phyloP scores from a whole-genome alignment of 2,797 vertebrate genomes.

The Balearica regulorum region DNA sequence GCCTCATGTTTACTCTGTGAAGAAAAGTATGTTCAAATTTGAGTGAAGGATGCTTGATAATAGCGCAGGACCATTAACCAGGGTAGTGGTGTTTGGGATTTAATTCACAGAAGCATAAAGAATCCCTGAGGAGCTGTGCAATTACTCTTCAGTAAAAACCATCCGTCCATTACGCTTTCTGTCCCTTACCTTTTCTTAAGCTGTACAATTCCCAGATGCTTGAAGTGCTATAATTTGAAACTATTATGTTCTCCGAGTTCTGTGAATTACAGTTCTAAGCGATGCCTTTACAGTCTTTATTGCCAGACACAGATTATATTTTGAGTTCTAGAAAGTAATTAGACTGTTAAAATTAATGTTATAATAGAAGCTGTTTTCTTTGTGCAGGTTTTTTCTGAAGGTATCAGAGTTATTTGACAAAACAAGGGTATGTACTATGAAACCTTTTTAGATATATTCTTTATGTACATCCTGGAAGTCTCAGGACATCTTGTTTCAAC shows the following conservation, averaged over 20 bases:
- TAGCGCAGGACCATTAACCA: neutral
- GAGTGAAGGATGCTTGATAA: neutral
- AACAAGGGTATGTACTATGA: constrained; percentile 85
- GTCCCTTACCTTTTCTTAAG: neutral
- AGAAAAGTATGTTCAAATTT: neutral
- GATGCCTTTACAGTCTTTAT: neutral
- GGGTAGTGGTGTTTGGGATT: neutral
- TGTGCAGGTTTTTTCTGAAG: constrained; percentile 92
- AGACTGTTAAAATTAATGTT: neutral
- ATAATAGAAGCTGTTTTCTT: constrained; percentile 43
- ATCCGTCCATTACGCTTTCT: neutral
- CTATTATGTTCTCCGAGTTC: neutral
- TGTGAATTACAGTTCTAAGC: neutral
- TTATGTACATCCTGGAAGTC: neutral
- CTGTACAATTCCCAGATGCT: neutral
- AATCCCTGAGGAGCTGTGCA: neutral
- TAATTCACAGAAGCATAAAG: neutral
- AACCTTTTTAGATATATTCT: neutral
- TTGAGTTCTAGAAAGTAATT: neutral
- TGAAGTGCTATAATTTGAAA: neutral
- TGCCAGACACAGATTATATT: neutral
- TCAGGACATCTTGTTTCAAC: neutral
- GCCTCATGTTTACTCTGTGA: neutral
- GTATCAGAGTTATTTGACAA: constrained; percentile 98
- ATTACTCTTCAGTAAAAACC: neutral